A percentile compares a stretch with the other conserved stretches of the same genome.
These are phyloP conservation scores for Cistogaster globosa DNA, from an alignment of 2,888 invertebrate species.

Conservation along the genomic window DNA sequence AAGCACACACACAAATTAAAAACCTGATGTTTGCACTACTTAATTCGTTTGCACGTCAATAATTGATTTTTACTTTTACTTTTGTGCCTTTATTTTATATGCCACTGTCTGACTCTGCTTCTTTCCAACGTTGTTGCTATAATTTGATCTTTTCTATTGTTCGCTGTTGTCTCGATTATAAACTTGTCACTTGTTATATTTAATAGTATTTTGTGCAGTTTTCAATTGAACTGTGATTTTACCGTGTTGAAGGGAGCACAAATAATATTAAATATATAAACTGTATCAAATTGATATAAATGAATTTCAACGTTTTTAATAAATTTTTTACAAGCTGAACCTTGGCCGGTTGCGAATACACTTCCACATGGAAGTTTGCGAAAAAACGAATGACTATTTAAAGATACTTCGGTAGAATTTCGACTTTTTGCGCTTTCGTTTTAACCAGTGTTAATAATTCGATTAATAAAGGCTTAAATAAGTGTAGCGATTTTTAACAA, in stretches of 20 bases:
- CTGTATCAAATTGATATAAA: constrained; percentile 8
- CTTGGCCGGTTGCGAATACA: constrained; percentile 75
- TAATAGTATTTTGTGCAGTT: constrained; percentile 48
- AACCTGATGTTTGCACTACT: constrained; percentile 32
- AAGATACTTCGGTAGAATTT: constrained; percentile 46
- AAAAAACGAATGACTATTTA: constrained; percentile 69
- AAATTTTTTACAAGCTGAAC: constrained; percentile 56
- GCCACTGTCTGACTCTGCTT: constrained; percentile 26
- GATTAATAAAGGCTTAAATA: background rate
- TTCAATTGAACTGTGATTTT: constrained; percentile 8
- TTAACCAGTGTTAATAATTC: background rate
- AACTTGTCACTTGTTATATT: constrained; percentile 32
- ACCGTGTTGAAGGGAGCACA: constrained; percentile 38
- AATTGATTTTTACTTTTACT: constrained; percentile 63
- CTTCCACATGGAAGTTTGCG: constrained; percentile 78
- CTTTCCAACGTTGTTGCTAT: constrained; percentile 34
- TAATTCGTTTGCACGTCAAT: constrained; percentile 61
- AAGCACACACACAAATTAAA: constrained; percentile 38
- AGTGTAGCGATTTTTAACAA: too few species aligned
- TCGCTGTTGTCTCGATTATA: constrained; percentile 41
- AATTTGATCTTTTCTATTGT: background rate
- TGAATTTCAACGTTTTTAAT: constrained; percentile 37
- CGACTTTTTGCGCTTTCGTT: constrained; percentile 36
- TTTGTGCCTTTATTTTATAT: constrained; percentile 30
- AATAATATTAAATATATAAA: constrained; percentile 27